Conservation (phyloP, 2,888 invertebrate species). For the Serripes groenlandicus region DNA sequence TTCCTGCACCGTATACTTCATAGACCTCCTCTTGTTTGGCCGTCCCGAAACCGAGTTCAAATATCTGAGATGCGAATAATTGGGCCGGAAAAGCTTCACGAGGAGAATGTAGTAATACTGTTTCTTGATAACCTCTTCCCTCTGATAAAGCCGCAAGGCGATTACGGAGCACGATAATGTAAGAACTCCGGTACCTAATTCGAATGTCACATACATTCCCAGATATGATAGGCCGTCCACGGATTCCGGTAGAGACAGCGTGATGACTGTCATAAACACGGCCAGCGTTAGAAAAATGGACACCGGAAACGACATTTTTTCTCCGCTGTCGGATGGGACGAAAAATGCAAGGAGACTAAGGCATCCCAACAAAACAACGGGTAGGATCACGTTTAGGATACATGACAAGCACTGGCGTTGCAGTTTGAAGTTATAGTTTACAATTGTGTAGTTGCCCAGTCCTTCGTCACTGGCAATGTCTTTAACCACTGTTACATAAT, state of each 20-base stretch:
- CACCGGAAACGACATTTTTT: slow-evolving; percentile 52
- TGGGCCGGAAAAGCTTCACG: slow-evolving; percentile 24
- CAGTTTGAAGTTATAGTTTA: slow-evolving; percentile 29
- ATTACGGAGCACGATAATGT: slow-evolving; percentile 34
- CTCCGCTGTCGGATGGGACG: slow-evolving; percentile 51
- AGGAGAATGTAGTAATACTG: slow-evolving; percentile 1
- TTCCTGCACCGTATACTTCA: background rate
- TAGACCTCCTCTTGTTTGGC: background rate
- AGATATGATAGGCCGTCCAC: slow-evolving; percentile 52
- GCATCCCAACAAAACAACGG: slow-evolving; percentile 38
- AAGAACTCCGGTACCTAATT: slow-evolving; percentile 25
- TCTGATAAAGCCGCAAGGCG: background rate
- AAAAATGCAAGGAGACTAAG: slow-evolving; percentile 49
- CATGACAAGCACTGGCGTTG: slow-evolving; percentile 40
- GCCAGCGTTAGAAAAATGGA: slow-evolving; percentile 51
- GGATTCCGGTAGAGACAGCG: slow-evolving; percentile 46
- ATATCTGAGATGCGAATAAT: slow-evolving; percentile 1
- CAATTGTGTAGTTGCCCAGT: slow-evolving; percentile 5
- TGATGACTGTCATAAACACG: slow-evolving; percentile 52
- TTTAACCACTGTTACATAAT: background rate
- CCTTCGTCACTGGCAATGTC: slow-evolving; percentile 1
- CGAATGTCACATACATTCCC: slow-evolving; percentile 48
- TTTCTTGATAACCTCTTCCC: slow-evolving; percentile 1
- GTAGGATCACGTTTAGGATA: slow-evolving; percentile 40
- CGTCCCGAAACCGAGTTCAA: slow-evolving; percentile 7